phyloP scores from a whole-genome alignment of 2,113 vertebrate species.

The Colossoma macropomum region DNA sequence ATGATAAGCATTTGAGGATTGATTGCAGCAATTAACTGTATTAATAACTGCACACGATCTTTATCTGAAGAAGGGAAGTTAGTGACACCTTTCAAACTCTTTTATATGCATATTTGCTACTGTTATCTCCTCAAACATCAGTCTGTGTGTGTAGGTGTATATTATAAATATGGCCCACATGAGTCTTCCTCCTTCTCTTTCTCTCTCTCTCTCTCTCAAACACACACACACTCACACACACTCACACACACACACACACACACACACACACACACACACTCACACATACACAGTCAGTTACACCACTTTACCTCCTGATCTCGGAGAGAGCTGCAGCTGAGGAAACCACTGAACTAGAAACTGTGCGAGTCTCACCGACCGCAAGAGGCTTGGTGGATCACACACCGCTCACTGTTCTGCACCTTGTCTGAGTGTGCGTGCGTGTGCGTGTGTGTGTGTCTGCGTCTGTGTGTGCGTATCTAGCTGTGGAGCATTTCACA shows the following conservation, averaged over 20 bases:
- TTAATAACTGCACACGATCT: constrained; percentile 1
- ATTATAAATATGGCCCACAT: constrained; percentile 40
- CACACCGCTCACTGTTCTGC: constrained; percentile 16
- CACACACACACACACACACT: neutral
- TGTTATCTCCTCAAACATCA: constrained; percentile 25
- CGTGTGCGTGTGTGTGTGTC: neutral
- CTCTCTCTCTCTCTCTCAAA: neutral
- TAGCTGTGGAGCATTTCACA: neutral
- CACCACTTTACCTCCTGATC: constrained; percentile 30
- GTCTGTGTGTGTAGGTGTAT: constrained; percentile 31
- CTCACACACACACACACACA: neutral
- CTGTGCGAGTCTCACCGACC: constrained; percentile 44
- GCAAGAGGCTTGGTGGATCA: constrained; percentile 34
- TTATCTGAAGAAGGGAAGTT: neutral
- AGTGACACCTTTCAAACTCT: neutral
- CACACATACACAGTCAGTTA: constrained; percentile 45
- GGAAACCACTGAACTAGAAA: constrained; percentile 59
- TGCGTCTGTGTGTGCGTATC: neutral
- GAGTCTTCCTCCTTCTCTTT: neutral
- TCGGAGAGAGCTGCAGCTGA: constrained; percentile 52
- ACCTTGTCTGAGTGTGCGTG: constrained; percentile 27
- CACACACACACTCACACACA: too few species aligned
- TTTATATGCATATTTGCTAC: neutral
- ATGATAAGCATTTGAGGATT: neutral
- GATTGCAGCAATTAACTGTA: neutral